Evolutionary conservation across 2,797 vertebrate species (phyloP), one percentile per base, ranked within the genome.

Genomic region (Tenualosa thibaudeaui): DNA sequence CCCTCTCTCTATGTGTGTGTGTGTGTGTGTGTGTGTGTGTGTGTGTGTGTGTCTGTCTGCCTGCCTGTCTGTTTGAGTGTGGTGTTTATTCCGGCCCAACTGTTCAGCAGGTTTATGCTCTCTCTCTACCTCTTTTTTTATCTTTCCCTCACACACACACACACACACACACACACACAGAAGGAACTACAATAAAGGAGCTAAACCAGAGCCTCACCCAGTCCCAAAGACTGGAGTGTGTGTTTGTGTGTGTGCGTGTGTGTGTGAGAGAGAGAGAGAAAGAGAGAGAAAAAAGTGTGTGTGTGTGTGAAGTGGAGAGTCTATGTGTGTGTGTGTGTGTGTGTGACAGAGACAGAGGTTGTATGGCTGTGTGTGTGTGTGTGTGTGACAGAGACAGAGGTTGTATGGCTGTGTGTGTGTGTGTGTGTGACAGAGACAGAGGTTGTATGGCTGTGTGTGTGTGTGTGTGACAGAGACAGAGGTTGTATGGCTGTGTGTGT

Each of bases 81-180:
- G 31, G 1, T 71, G 65, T 71, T 71, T 71, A 71, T 40, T 71
- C 13, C 31, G 37, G 65, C 13, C 31, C 31, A 3, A 71, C 65
- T 37, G 13, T 5, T 56, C 54, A 56, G 54, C 4, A 56, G 17
- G 31, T 31, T 31, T 31, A 31, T 31, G 31, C 31, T 31, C 31
- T 15, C 3, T 4, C 46, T 7, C 46, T 7, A 46, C 7, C 46
- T 46, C 7, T 46, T 46, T 46, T 9, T 53, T 8, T 8, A 1
- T 53, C 9, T 12, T 12, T 10, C 51, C 2, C 9, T 10, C 65
- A 17, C 0, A 40, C 65, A 71, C 12, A 68, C 12, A 31, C 24
- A 68, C 62, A 65, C 62, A 71, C 65, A 71, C 26, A 71, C 65
- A 71, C 65, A 71, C 65, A 71, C 65, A 37, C 6, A 13, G 10